Evolutionary conservation across 2,888 invertebrate genomes (phyloP).

Genomic region (Archips xylosteana): DNA sequence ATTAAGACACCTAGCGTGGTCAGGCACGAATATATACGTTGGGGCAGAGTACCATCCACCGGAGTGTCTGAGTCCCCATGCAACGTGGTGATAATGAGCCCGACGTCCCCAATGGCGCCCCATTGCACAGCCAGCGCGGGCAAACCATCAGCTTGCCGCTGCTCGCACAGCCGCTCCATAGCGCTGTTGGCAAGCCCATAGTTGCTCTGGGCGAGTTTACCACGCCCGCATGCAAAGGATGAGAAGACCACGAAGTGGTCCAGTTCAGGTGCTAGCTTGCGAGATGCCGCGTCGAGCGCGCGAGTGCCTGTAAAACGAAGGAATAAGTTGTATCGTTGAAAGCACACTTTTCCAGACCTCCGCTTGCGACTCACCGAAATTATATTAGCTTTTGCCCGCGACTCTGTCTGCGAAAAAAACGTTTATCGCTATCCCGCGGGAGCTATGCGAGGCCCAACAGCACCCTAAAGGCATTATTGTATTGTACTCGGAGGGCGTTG

Average conservation of each 20-base stretch:
- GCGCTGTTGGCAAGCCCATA: conserved; percentile 99
- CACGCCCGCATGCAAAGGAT: conserved; percentile 98
- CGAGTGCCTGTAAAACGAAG: conserved; percentile 87
- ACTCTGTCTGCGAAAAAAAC: too few relatives aligned
- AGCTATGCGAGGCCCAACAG: too few relatives aligned
- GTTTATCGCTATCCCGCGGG: too few relatives aligned
- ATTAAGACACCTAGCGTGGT: conserved; percentile 95
- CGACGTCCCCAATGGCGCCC: conserved; percentile 79
- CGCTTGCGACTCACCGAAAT: too few relatives aligned
- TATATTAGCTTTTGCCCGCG: too few relatives aligned
- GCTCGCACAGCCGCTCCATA: conserved; percentile 91
- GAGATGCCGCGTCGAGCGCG: conserved; percentile 53
- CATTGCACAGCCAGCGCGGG: conserved; percentile 96
- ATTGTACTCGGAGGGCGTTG: too few relatives aligned
- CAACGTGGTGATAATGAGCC: conserved; percentile 85
- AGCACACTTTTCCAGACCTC: too few relatives aligned
- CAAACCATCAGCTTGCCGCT: conserved; percentile 92
- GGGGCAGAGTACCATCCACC: conserved; percentile 95
- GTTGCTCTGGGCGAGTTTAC: conserved; percentile 91
- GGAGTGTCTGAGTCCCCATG: conserved; percentile 60
- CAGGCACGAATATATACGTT: conserved; percentile 96
- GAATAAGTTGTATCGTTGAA: too few relatives aligned
- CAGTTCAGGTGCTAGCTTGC: conserved; percentile 82
- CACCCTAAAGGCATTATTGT: too few relatives aligned
- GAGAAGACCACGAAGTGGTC: conserved; percentile 99